Base-by-base conservation (phyloP, 1,140 invertebrate species). In the Drosophila novamexicana region DNA sequence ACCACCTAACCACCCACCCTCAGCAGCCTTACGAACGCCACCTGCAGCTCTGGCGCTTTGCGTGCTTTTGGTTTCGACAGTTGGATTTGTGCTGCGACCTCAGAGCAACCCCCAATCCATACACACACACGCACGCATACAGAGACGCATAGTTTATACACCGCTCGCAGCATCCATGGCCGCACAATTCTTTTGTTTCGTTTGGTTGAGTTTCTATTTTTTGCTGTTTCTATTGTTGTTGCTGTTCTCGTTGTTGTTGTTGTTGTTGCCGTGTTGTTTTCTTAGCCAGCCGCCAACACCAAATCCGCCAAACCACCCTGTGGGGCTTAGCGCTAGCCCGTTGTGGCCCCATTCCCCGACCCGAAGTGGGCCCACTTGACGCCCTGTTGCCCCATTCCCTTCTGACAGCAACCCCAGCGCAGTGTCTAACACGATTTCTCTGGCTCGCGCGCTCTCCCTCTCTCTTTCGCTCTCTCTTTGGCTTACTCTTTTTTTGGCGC, bases 41-140 rank as follows among this genome's bases (percentile, higher is more conserved):
- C 82, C 82, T 86, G 82, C 82, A 83, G 77, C 81, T 75, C 32
- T 56, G 81, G 54, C 77, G 78, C 81, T 81, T 76, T 88, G 79
- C 83, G 83, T 86, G 83, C 83, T 86, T 88, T 86, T 86, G 83
- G 83, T 86, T 86, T 86, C 83, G 83, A 88, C 83, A 88, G 83
- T 88, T 86, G 83, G 83, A 86, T 86, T 86, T 86, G 81, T 77
- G 82, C 75, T 66, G 66, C 78, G 77, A 84, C 81, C 81, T 84
- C 81, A 83, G 72, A 83, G 69, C 82, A 83, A 83, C 82, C 77
- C 63, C 73, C 73, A 53, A 63, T 53, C 62, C 58, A 44, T 47
- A 34, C 66, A 10, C 47, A 6, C n/a, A 9, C 52, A 16, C 18
- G 9, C 16, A 9, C 50, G 9, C 63, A 62, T 10, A 16, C 6